Conservation (phyloP, 2,888 invertebrate genomes). For the Trichacis sp. region DNA sequence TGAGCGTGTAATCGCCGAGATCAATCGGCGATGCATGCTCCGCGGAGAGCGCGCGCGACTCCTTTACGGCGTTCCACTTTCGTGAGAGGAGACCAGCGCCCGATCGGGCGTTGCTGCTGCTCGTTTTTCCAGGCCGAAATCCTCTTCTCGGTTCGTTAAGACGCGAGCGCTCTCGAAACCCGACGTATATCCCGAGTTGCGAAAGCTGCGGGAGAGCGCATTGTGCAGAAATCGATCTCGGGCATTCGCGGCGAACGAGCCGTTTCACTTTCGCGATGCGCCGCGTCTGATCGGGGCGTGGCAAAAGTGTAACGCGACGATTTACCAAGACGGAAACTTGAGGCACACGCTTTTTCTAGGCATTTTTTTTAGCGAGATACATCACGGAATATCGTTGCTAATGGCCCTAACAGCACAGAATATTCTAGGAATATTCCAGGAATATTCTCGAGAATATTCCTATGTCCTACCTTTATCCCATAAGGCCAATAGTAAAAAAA, state of each 20-base stretch:
- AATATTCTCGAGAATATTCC: no score
- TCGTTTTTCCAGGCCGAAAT: slow-evolving; percentile 23
- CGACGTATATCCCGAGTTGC: slow-evolving; percentile 15
- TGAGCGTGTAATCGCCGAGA: slow-evolving; percentile 51
- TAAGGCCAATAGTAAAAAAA: no score
- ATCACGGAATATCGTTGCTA: no score
- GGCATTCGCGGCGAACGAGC: no score
- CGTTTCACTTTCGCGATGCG: slow-evolving; percentile 70
- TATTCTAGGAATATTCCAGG: no score
- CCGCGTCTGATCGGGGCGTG: slow-evolving; percentile 65
- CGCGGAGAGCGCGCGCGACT: slow-evolving; percentile 52
- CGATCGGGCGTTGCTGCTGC: slow-evolving; percentile 38
- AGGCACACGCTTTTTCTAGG: no score
- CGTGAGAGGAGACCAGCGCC: slow-evolving; percentile 55
- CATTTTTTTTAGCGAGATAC: no score
- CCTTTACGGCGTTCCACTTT: slow-evolving; percentile 67
- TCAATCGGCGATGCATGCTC: slow-evolving; percentile 44
- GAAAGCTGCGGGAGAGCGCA: slow-evolving; percentile 5
- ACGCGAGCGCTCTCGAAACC: not conserved
- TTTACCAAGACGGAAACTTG: slow-evolving; percentile 20
- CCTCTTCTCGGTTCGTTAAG: not conserved
- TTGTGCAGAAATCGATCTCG: slow-evolving; percentile 15
- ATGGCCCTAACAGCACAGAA: no score
- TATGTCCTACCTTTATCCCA: no score
- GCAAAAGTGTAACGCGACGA: slow-evolving; percentile 67